A percentile compares a stretch with the other conserved stretches of the same genome.
These are phyloP conservation scores for Amiota minor DNA, from an alignment of 2,888 invertebrate genomes.

Conservation along the genomic window DNA sequence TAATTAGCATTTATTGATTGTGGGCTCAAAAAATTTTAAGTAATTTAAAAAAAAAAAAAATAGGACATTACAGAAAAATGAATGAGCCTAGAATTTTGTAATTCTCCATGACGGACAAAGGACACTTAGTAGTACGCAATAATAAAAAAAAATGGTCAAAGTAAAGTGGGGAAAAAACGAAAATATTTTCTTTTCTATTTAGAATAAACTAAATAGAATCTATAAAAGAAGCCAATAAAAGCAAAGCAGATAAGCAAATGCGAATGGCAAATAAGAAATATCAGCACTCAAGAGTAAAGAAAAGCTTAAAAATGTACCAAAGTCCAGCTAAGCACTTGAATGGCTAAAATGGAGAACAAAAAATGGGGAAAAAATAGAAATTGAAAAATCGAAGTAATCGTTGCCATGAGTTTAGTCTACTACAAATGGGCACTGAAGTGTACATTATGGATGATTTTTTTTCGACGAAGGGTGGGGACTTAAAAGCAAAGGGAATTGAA, in stretches of 20 bases:
- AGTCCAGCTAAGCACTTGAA: neutral
- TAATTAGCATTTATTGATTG: slow-evolving; percentile 7
- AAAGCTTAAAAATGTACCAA: neutral
- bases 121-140: neutral
- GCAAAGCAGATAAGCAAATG: slow-evolving; percentile 31
- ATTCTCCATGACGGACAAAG: neutral
- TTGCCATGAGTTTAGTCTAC: slow-evolving; percentile 1
- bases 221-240: slow-evolving; percentile 24
- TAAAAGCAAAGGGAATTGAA: no score
- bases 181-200: slow-evolving; percentile 8
- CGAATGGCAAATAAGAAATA: neutral
- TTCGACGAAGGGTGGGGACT: no score
- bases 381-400: neutral
- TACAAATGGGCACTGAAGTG: neutral
- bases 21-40: neutral
- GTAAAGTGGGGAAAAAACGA: neutral
- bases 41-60: slow-evolving; percentile 9
- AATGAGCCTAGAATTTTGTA: slow-evolving; percentile 25
- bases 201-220: slow-evolving; percentile 22
- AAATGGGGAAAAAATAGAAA: neutral
- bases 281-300: neutral
- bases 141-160: slow-evolving; percentile 9
- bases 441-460: neutral
- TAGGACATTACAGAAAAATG: slow-evolving; percentile 13
- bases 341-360: neutral